These are phyloP conservation scores for Radopholus similis DNA, from an alignment of 1,140 invertebrate genomes.

Conservation along the genomic window DNA sequence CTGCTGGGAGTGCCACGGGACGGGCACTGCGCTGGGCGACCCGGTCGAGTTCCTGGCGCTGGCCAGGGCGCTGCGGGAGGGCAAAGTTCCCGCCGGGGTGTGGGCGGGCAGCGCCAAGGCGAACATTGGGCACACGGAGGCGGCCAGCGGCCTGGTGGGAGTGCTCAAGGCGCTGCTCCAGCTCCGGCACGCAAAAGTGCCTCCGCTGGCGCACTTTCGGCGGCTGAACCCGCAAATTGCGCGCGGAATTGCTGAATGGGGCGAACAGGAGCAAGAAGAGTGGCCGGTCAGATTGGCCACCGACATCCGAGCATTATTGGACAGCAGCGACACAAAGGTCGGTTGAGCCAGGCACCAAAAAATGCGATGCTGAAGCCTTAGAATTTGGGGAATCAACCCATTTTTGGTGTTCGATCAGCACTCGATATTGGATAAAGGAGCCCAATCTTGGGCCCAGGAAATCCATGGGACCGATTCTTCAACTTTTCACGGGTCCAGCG, in stretches of 20 bases:
- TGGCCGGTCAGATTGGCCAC: not conserved
- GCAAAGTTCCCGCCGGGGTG: not conserved
- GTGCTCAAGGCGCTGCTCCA: constrained; percentile 41
- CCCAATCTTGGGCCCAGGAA: no score
- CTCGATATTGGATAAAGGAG: no score
- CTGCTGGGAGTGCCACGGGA: constrained; percentile 51
- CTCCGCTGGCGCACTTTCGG: constrained; percentile 20
- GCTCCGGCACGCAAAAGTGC: constrained; percentile 20
- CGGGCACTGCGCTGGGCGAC: constrained; percentile 48
- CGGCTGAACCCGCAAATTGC: constrained; percentile 23
- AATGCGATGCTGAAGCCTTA: no score
- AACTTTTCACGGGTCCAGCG: no score
- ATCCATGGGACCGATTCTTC: no score
- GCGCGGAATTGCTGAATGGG: not conserved
- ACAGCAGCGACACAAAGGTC: not conserved
- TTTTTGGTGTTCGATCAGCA: no score
- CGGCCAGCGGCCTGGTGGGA: constrained; percentile 46
- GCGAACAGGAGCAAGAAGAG: not conserved
- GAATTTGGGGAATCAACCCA: no score
- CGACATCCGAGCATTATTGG: not conserved
- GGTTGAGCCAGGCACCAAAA: no score
- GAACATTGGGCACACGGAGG: constrained; percentile 49
- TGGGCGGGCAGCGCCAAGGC: constrained; percentile 38
- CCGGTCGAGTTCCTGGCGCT: constrained; percentile 50
- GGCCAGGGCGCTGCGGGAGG: constrained; percentile 16